These are phyloP conservation scores for Cerceris ruficornis DNA, from an alignment of 2,888 invertebrate species.

Conservation along the genomic window DNA sequence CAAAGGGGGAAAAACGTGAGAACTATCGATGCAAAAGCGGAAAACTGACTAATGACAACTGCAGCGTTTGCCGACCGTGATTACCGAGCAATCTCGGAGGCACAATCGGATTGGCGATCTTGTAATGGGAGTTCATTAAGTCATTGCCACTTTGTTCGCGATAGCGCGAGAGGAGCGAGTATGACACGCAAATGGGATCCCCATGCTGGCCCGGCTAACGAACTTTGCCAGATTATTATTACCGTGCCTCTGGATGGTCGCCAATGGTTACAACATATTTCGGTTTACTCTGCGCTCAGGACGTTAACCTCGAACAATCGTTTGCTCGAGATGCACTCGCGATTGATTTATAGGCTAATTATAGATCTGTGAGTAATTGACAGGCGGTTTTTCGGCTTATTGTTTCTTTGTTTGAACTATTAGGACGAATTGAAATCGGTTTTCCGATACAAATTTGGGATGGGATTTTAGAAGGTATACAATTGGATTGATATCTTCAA, in stretches of 20 bases:
- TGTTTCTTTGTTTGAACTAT: too few relatives aligned
- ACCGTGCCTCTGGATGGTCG: slow-evolving; percentile 75
- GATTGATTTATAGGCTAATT: slow-evolving; percentile 33
- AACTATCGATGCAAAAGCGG: not conserved
- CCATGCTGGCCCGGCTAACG: slow-evolving; percentile 72
- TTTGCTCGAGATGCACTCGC: slow-evolving; percentile 32
- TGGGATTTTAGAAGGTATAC: too few relatives aligned
- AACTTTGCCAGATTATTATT: slow-evolving; percentile 79
- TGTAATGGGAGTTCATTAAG: slow-evolving; percentile 41
- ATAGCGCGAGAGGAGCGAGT: slow-evolving; percentile 10
- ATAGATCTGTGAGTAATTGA: not conserved
- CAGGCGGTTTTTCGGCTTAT: too few relatives aligned
- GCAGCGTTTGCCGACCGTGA: not conserved
- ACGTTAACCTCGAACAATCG: slow-evolving; percentile 74
- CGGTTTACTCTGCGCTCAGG: slow-evolving; percentile 70
- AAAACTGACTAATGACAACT: not conserved
- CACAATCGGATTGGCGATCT: not conserved
- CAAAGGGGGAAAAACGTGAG: too few relatives aligned
- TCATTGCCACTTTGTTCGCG: slow-evolving; percentile 44
- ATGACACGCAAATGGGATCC: slow-evolving; percentile 56
- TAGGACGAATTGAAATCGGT: too few relatives aligned
- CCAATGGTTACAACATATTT: slow-evolving; percentile 79
- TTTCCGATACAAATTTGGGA: too few relatives aligned
- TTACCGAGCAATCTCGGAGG: not conserved
- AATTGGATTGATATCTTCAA: too few relatives aligned